Evolutionary conservation across 30 jellyfish, hydroid and myxozoan genomes (phyloP).

Genomic region (Aurelia sp.): DNA sequence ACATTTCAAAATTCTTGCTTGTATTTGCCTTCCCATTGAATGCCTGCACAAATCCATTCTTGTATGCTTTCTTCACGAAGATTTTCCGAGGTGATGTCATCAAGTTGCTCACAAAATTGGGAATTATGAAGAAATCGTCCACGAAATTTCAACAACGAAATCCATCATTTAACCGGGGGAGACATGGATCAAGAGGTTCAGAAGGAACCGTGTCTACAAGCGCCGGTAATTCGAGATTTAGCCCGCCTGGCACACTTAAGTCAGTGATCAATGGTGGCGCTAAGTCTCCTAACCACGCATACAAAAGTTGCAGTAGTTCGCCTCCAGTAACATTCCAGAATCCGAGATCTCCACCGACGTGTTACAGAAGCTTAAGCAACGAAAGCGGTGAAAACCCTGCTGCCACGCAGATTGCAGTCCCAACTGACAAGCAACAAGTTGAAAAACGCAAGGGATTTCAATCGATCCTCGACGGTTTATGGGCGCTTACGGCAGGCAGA

Average conservation of each 20-base stretch:
- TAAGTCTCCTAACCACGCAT: conserved; percentile 42
- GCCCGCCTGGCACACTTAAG: conserved; percentile 63
- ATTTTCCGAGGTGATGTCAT: conserved; percentile 88
- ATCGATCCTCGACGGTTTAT: conserved; percentile 30
- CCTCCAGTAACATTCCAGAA: conserved; percentile 53
- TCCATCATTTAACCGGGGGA: conserved; percentile 32
- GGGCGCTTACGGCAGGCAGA: conserved; percentile 64
- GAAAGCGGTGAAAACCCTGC: conserved; percentile 32
- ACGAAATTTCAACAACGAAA: conserved; percentile 28
- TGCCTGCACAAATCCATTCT: conserved; percentile 96
- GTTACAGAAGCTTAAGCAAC: conserved; percentile 41
- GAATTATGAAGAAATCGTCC: conserved; percentile 47
- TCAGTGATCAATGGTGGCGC: conserved; percentile 15
- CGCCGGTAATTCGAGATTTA: conserved; percentile 43
- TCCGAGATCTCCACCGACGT: conserved; percentile 21
- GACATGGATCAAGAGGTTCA: conserved; percentile 81
- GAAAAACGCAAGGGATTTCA: conserved; percentile 52
- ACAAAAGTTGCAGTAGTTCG: conserved; percentile 32
- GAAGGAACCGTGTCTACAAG: conserved; percentile 62
- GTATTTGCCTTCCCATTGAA: conserved; percentile 93
- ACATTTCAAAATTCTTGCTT: conserved; percentile 83
- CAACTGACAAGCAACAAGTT: conserved; percentile 13
- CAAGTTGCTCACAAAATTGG: conserved; percentile 67
- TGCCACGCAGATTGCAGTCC: conserved; percentile 18
- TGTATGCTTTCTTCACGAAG: conserved; percentile 92